A percentile compares a stretch with the other conserved stretches of the same genome.
phyloP scores from a whole-genome alignment of 1,140 invertebrate species.

The Macrobrachium nipponense region DNA sequence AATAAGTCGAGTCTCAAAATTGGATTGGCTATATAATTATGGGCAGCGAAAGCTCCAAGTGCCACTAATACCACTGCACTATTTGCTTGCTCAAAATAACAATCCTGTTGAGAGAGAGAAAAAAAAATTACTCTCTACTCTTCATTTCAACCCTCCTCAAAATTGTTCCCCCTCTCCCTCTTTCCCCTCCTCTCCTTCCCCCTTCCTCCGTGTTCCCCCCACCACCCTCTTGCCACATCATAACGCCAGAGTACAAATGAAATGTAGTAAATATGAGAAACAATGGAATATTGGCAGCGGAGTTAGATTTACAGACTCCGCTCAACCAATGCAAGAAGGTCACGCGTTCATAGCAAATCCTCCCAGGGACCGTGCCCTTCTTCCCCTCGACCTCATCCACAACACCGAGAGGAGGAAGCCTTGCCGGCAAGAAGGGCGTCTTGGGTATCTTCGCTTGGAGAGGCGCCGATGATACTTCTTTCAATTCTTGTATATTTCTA shows the following conservation, averaged over 20 bases:
- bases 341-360: neutral
- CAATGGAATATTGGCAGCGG: slow-evolving; percentile 39
- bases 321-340: slow-evolving; percentile 2
- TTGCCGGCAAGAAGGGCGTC: slow-evolving; percentile 14
- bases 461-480: no score
- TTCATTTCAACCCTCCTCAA: neutral
- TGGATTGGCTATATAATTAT: no score
- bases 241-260: slow-evolving; percentile 44
- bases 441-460: neutral
- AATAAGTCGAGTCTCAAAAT: no score
- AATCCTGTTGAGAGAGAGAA: no score
- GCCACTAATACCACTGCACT: no score
- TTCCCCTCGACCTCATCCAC: neutral
- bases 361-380: neutral
- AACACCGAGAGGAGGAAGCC: neutral
- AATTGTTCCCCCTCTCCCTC: neutral
- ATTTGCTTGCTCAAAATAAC: no score
- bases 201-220: neutral
- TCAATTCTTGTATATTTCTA: no score
- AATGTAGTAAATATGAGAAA: slow-evolving; percentile 51
- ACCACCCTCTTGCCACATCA: neutral
- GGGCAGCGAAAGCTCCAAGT: no score
- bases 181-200: neutral
- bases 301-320: slow-evolving; percentile 18
- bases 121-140: neutral